Percentiles rank a stretch among this genome's conserved stretches.
These are phyloP conservation scores for Drosophila colorata DNA, from an alignment of 2,888 invertebrate genomes.

Conservation along the genomic window DNA sequence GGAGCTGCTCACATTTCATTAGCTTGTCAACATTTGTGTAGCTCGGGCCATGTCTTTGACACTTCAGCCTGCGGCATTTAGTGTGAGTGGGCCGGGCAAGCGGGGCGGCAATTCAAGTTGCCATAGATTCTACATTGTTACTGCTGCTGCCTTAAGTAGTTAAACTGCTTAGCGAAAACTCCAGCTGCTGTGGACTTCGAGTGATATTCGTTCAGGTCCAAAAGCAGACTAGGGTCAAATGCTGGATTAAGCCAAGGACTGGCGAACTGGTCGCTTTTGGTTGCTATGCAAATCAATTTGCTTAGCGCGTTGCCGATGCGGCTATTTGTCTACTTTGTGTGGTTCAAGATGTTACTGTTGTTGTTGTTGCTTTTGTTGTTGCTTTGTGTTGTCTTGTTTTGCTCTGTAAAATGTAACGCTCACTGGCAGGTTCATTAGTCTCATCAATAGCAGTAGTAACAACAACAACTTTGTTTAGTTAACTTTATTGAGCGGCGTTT, in stretches of 20 bases:
- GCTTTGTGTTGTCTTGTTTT: slow-evolving; percentile 17
- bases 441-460: slow-evolving; percentile 39
- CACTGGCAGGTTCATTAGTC: slow-evolving; percentile 70
- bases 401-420: slow-evolving; percentile 31
- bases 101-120: slow-evolving; percentile 60
- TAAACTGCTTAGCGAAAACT: slow-evolving; percentile 74
- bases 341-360: slow-evolving; percentile 18
- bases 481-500: slow-evolving; percentile 72
- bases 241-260: slow-evolving; percentile 25
- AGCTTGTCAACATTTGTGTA: slow-evolving; percentile 80
- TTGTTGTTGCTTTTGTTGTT: no score
- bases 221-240: slow-evolving; percentile 33
- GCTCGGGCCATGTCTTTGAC: slow-evolving; percentile 75
- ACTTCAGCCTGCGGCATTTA: slow-evolving; percentile 73
- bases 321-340: slow-evolving; percentile 58
- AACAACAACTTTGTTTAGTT: slow-evolving; percentile 58
- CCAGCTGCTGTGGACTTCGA: slow-evolving; percentile 34
- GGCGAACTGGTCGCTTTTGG: slow-evolving; percentile 34
- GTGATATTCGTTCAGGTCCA: slow-evolving; percentile 33
- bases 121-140: slow-evolving; percentile 66
- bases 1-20: slow-evolving; percentile 77
- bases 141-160: slow-evolving; percentile 73
- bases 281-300: slow-evolving; percentile 80
- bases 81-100: background rate
- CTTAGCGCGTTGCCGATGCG: slow-evolving; percentile 26